Conservation (phyloP, 2,888 invertebrate species). For the Drosophila melanosoma region DNA sequence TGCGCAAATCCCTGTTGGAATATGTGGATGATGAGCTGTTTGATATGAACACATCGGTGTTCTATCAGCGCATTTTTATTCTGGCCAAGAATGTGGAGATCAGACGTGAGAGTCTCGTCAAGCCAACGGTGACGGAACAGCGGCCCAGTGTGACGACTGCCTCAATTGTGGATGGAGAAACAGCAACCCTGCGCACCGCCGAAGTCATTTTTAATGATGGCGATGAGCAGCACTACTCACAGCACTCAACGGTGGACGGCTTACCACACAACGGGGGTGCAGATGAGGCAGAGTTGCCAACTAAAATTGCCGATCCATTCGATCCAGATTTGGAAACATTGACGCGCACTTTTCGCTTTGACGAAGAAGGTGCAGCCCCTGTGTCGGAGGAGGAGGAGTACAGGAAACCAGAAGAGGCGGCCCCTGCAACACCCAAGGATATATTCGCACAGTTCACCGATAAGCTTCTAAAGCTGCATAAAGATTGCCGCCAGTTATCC, state of each 20-base stretch:
- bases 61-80: conserved; percentile 77
- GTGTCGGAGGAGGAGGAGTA: background rate
- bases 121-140: too few relatives aligned
- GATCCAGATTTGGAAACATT: conserved; percentile 36
- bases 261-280: background rate
- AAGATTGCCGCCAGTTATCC: conserved; percentile 19
- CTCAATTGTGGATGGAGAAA: conserved; percentile 4
- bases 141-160: background rate
- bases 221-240: conserved; percentile 37
- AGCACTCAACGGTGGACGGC: conserved; percentile 14
- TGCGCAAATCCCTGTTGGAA: conserved; percentile 75
- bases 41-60: conserved; percentile 65
- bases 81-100: conserved; percentile 65
- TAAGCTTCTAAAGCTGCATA: conserved; percentile 42
- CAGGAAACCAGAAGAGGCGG: background rate
- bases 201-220: conserved; percentile 1
- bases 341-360: conserved; percentile 50
- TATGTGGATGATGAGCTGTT: conserved; percentile 70
- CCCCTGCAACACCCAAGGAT: conserved; percentile 34
- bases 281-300: background rate
- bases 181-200: conserved; percentile 2
- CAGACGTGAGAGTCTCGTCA: background rate
- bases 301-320: background rate
- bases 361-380: background rate
- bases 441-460: conserved; percentile 44